Percentiles rank a stretch among this genome's conserved stretches.
These are phyloP conservation scores for Oryzias melastigma DNA, from an alignment of 2,113 vertebrate species.

Conservation along the genomic window DNA sequence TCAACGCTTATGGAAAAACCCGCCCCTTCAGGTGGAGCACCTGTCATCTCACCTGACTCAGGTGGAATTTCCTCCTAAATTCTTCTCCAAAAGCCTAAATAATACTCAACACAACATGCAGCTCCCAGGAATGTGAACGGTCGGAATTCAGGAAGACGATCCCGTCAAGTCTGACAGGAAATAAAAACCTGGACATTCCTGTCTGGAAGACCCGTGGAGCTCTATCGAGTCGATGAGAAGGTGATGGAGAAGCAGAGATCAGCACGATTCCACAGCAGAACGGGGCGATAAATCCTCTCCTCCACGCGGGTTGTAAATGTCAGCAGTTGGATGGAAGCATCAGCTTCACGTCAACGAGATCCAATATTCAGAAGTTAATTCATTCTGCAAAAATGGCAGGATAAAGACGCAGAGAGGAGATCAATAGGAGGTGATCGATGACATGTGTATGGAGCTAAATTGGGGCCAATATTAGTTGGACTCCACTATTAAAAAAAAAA, in stretches of 20 bases:
- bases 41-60: constrained; percentile 13
- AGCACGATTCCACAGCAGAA: constrained; percentile 42
- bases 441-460: constrained; percentile 24
- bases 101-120: constrained; percentile 8
- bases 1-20: too few relatives aligned
- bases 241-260: constrained; percentile 13
- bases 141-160: constrained; percentile 46
- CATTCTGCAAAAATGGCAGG: constrained; percentile 48
- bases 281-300: constrained; percentile 53
- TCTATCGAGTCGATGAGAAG: constrained; percentile 5
- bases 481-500: too few relatives aligned
- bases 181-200: constrained; percentile 59
- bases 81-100: constrained; percentile 26
- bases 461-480: too few relatives aligned
- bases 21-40: constrained; percentile 16
- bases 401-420: constrained; percentile 55
- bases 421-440: constrained; percentile 65
- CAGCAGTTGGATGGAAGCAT: constrained; percentile 28
- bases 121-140: constrained; percentile 37
- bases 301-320: constrained; percentile 49
- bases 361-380: constrained; percentile 72
- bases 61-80: constrained; percentile 27
- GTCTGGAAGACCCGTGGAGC: constrained; percentile 27
- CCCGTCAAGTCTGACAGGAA: constrained; percentile 46
- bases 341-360: constrained; percentile 67